A percentile compares a stretch with the other conserved stretches of the same genome.
Conservation (phyloP, 1,140 invertebrate genomes). For the Latrodectus geometricus region DNA sequence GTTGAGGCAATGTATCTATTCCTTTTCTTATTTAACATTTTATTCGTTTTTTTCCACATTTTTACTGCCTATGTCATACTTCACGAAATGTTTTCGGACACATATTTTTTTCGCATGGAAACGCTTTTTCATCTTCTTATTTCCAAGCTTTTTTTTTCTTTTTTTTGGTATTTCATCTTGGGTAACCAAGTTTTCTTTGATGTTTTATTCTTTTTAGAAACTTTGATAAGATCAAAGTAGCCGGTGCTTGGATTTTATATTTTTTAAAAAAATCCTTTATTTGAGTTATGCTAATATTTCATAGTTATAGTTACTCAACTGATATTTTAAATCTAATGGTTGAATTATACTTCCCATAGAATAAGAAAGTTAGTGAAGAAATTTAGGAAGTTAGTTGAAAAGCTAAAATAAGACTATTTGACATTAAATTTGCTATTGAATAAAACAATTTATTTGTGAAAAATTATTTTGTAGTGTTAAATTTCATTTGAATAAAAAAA, state of each 20-base stretch:
- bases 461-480: too few species aligned
- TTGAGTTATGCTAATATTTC: background rate
- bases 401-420: too few species aligned
- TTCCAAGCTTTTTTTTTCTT: background rate
- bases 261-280: background rate
- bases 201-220: constrained; percentile 3
- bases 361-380: too few species aligned
- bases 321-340: too few species aligned
- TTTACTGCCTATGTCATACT: constrained; percentile 35
- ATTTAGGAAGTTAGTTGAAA: too few species aligned
- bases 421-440: too few species aligned
- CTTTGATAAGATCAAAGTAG: constrained; percentile 36
- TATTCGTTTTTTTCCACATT: constrained; percentile 5
- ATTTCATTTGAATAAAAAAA: too few species aligned
- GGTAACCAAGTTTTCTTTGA: background rate
- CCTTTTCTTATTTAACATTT: constrained; percentile 25
- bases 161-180: background rate
- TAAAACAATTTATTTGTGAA: too few species aligned
- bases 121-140: constrained; percentile 2
- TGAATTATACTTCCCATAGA: too few species aligned
- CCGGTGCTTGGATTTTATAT: background rate
- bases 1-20: constrained; percentile 16
- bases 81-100: constrained; percentile 42
- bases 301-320: too few species aligned
- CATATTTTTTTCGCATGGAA: constrained; percentile 23